phyloP scores from a whole-genome alignment of 2,113 vertebrate species.

The Anarhynchus alexandrinus region DNA sequence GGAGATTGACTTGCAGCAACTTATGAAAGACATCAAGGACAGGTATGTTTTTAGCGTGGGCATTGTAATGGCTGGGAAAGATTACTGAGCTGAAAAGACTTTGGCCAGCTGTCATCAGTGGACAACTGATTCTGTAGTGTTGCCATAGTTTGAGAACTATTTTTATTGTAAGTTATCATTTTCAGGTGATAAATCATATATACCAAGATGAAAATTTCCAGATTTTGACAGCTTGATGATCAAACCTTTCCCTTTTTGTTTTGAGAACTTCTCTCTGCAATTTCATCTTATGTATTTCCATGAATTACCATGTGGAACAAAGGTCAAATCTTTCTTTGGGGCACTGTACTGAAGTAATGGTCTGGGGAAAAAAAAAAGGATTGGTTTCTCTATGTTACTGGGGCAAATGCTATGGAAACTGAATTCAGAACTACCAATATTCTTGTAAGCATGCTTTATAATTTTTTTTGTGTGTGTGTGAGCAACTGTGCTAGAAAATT shows the following conservation, averaged over 20 bases:
- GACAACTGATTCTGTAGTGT: not conserved
- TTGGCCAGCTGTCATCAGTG: not conserved
- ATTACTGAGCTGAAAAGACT: not conserved
- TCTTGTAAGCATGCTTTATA: not conserved
- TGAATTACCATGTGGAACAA: not conserved
- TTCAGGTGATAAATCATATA: not conserved
- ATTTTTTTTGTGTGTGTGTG: not conserved
- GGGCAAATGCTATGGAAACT: not conserved
- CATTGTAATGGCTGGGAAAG: not conserved
- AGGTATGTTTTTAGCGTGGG: constrained; percentile 68
- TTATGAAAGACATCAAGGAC: constrained; percentile 76
- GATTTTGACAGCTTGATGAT: not conserved
- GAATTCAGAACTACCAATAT: not conserved
- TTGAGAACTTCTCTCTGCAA: not conserved
- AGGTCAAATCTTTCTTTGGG: not conserved
- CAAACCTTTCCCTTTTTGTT: not conserved
- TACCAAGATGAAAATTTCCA: not conserved
- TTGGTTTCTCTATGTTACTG: not conserved
- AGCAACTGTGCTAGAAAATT: not conserved
- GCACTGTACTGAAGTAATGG: not conserved
- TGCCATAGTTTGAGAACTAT: not conserved
- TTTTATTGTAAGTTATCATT: not conserved
- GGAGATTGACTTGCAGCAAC: constrained; percentile 85
- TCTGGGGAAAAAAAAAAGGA: not conserved
- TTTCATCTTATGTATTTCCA: not conserved